Conservation (phyloP, 2,888 invertebrate genomes). For the Cataglyphis rosenhaueri region DNA sequence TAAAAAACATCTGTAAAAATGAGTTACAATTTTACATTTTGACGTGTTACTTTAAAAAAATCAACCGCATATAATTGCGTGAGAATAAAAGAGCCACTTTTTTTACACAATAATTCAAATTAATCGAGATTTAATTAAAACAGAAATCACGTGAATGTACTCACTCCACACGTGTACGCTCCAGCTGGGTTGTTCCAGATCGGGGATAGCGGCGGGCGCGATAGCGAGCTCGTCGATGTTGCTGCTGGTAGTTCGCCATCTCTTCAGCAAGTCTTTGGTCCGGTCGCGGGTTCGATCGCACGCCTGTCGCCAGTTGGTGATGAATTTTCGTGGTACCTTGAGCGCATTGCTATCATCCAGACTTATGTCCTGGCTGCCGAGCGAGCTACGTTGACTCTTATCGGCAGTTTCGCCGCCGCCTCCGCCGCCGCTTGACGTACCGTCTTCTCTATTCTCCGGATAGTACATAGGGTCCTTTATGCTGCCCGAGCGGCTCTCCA, state of each 20-base stretch:
- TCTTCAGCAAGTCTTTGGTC: slow-evolving; percentile 90
- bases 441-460: slow-evolving; percentile 58
- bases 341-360: slow-evolving; percentile 65
- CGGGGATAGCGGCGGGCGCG: slow-evolving; percentile 50
- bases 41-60: not conserved
- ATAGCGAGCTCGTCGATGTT: slow-evolving; percentile 84
- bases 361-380: slow-evolving; percentile 64
- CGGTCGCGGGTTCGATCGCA: slow-evolving; percentile 92
- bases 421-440: slow-evolving; percentile 8
- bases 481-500: slow-evolving; percentile 76
- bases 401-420: slow-evolving; percentile 18
- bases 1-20: not conserved
- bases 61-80: not conserved
- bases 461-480: slow-evolving; percentile 77
- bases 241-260: slow-evolving; percentile 90
- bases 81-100: not conserved
- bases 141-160: slow-evolving; percentile 68
- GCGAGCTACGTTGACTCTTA: slow-evolving; percentile 68
- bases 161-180: slow-evolving; percentile 93
- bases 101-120: not conserved
- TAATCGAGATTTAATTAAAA: not conserved
- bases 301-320: slow-evolving; percentile 91
- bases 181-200: slow-evolving; percentile 87
- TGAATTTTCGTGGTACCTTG: slow-evolving; percentile 90
- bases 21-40: not conserved